Percentiles rank a stretch among this genome's conserved stretches.
These are phyloP conservation scores for Trichomycterus rosablanca DNA, from an alignment of 2,113 vertebrate genomes.

Conservation along the genomic window DNA sequence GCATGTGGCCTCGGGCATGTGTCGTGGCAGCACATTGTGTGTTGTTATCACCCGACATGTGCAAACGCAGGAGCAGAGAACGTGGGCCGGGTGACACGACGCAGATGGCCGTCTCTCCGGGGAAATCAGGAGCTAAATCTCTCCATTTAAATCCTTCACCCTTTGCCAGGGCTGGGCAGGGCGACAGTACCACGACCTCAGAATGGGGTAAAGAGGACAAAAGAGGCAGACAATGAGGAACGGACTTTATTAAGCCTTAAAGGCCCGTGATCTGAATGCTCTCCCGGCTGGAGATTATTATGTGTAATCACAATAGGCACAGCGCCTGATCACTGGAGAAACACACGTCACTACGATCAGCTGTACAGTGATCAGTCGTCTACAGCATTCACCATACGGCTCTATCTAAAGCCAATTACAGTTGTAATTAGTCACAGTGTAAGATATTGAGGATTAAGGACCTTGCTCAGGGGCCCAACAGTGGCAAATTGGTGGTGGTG, in stretches of 20 bases:
- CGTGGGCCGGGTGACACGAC: slow-evolving; percentile 46
- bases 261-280: slow-evolving; percentile 16
- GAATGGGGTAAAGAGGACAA: slow-evolving; percentile 24
- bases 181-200: slow-evolving; percentile 24
- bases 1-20: slow-evolving; percentile 19
- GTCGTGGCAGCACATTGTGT: slow-evolving; percentile 10
- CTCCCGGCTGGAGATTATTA: slow-evolving; percentile 18
- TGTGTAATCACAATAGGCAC: no score
- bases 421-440: no score
- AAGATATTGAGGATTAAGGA: no score
- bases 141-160: slow-evolving; percentile 51
- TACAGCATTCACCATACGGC: no score
- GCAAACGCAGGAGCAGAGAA: slow-evolving; percentile 19
- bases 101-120: slow-evolving; percentile 52
- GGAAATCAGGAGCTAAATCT: slow-evolving; percentile 57
- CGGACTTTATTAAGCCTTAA: no score
- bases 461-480: no score
- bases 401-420: no score
- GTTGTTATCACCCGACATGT: slow-evolving; percentile 10
- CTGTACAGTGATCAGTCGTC: no score
- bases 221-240: not conserved
- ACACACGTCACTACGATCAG: no score
- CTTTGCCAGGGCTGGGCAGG: slow-evolving; percentile 38
- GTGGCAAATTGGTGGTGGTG: no score
- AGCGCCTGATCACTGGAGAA: no score